Base-by-base conservation (phyloP, 1,140 invertebrate genomes). In the Cotesia chilonis region DNA sequence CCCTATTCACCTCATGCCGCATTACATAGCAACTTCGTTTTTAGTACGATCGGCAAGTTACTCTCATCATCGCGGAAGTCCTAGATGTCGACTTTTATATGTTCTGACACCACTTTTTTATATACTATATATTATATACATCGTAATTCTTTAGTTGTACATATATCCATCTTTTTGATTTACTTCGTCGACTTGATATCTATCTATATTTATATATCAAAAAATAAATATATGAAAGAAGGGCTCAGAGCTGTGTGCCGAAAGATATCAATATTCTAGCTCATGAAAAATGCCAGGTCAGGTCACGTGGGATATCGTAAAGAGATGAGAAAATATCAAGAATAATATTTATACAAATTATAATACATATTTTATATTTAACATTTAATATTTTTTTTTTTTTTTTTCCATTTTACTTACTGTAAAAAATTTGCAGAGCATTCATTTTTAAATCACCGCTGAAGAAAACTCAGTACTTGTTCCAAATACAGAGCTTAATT, bases 221-320 rank as follows among this genome's bases (percentile, higher is more conserved):
- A 63, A 7, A 55, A 55, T n/a, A 55, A 20, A 20, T 12, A 37
- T n/a, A 10, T 64, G 52, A 64, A 55, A 38, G 51, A 52, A 64
- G 59, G 63, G 10, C 20, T n/a, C 7, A 35, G 69, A 41, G 6
- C 4, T 9, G 60, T 59, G 68, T 70, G 60, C 64, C 71, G 66
- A 69, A 76, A 76, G 77, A 79, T 81, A 83, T 83, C 80, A 79
- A 80, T 84, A 79, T 82, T 79, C 76, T 70, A 47, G 41, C 68
- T 59, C 71, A 65, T 68, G 77, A 76, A 80, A 80, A 83, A 80
- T 78, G 81, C 79, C 78, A 70, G 80, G 81, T 84, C 81, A 82
- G 76, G 71, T 77, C 80, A 70, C 79, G 10, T 54, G 77, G 77
- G 77, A 73, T 55, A 37, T 66, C 61, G 70, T 68, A 74, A 72